Evolutionary conservation across 2,113 vertebrate genomes (phyloP), one percentile per base, ranked within the genome.

Genomic region (Xenopus laevis): DNA sequence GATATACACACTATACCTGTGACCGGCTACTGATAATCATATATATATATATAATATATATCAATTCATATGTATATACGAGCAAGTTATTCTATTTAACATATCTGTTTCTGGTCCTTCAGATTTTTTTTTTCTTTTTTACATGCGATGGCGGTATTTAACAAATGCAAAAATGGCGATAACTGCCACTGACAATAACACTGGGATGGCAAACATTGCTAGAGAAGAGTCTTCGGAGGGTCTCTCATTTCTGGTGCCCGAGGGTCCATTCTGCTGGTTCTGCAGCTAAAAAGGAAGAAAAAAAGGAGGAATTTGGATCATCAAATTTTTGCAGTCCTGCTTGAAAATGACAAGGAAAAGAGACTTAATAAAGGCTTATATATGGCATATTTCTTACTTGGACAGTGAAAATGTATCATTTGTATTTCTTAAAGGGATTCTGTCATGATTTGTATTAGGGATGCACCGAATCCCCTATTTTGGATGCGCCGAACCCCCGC

Each of bases 121-220:
- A 85, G 23, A 71, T 80, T 47, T 27, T 27, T 4, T 27, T n/a
- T n/a, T n/a, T n/a, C n/a, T n/a, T 33, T 47, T 81, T 90, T 86
- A 88, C 23, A 85, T 83, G 63, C 80, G 80, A 23, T 88, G 90
- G 64, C 87, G 87, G 75, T 89, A 89, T 83, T 84, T 85, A 80
- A 92, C 59, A 71, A 87, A 75, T 80, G 86, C 83, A 85, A 88
- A 91, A 21, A 81, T 79, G 0, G 78, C 85, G 59, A 84, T 53
- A 0, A 63, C 53, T 15, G 84, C 79, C 27, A 92, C 77, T 0
- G 79, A 87, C 79, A 92, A 76, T 58, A 71, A 6, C 65, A 85
- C 81, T 46, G 91, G 87, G 79, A 90, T 81, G 50, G 91, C 77
- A 77, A 92, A 17, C 74, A 85, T 47, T 65, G 83, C 79, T 58